These are phyloP conservation scores for Siniperca chuatsi DNA, from an alignment of 2,113 vertebrate species.

Conservation along the genomic window DNA sequence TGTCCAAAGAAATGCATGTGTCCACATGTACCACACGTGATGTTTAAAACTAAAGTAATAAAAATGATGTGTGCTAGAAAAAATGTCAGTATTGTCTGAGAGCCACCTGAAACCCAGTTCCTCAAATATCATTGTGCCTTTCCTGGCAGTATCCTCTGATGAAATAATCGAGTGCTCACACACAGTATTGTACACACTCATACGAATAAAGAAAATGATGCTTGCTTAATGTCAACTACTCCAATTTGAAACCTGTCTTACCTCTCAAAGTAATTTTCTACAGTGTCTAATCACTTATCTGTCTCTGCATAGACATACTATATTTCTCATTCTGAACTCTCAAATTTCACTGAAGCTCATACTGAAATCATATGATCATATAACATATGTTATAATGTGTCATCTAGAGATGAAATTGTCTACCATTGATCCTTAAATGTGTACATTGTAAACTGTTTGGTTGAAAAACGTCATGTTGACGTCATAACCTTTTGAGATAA, in stretches of 20 bases:
- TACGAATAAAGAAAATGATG: conserved; percentile 7
- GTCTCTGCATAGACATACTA: neutral
- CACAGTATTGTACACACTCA: neutral
- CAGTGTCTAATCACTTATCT: conserved; percentile 17
- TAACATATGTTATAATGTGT: neutral
- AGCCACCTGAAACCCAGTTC: conserved; percentile 5
- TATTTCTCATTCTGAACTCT: neutral
- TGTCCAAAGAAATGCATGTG: neutral
- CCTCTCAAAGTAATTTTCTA: neutral
- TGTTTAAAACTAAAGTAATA: conserved; percentile 32
- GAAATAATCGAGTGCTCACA: conserved; percentile 32
- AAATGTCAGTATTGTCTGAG: neutral
- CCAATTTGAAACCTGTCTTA: neutral
- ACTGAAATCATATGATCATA: neutral
- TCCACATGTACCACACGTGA: neutral
- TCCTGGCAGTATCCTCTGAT: conserved; percentile 4
- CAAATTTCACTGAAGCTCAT: neutral
- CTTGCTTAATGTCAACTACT: conserved; percentile 14
- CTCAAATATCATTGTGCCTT: conserved; percentile 19
- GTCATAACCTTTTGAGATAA: neutral
- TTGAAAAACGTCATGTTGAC: neutral
- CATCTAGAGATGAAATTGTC: neutral
- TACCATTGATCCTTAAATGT: neutral
- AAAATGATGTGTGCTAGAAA: neutral
- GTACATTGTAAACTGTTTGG: neutral